These are phyloP conservation scores for Caenorhabditis panamensis DNA, from an alignment of 2,888 invertebrate genomes.

Conservation along the genomic window DNA sequence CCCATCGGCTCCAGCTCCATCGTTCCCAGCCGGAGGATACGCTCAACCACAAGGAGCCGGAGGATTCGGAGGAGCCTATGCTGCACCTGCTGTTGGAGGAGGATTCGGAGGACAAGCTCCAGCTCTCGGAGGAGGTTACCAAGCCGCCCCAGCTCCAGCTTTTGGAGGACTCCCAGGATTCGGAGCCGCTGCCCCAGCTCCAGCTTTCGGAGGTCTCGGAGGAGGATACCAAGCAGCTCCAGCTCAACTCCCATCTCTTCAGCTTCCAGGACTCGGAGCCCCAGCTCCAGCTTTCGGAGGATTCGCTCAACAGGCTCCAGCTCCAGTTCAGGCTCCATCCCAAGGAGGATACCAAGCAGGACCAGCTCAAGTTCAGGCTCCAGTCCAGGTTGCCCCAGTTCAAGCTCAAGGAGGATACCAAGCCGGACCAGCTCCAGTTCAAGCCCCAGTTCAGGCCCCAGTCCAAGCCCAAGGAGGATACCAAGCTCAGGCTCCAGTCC, in stretches of 20 bases:
- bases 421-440: constrained; percentile 15
- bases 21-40: constrained; percentile 52
- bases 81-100: constrained; percentile 34
- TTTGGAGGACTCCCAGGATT: constrained; percentile 19
- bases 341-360: constrained; percentile 39
- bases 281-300: constrained; percentile 13
- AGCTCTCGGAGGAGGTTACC: constrained; percentile 14
- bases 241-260: constrained; percentile 14
- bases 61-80: constrained; percentile 37
- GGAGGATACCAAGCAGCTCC: constrained; percentile 28
- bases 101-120: constrained; percentile 44
- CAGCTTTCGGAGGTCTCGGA: constrained; percentile 21
- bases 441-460: constrained; percentile 10
- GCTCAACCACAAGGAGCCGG: constrained; percentile 20
- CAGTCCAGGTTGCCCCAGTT: constrained; percentile 13
- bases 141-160: constrained; percentile 1
- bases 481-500: constrained; percentile 14
- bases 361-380: constrained; percentile 3
- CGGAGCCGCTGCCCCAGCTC: constrained; percentile 1
- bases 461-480: constrained; percentile 25
- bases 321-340: background rate
- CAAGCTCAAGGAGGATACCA: constrained; percentile 37
- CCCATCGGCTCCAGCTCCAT: constrained; percentile 53
- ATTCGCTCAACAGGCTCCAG: constrained; percentile 13
- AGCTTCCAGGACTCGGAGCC: constrained; percentile 6